Base-by-base conservation (phyloP, 2,797 vertebrate genomes). In the Malacoctenus gilli region DNA sequence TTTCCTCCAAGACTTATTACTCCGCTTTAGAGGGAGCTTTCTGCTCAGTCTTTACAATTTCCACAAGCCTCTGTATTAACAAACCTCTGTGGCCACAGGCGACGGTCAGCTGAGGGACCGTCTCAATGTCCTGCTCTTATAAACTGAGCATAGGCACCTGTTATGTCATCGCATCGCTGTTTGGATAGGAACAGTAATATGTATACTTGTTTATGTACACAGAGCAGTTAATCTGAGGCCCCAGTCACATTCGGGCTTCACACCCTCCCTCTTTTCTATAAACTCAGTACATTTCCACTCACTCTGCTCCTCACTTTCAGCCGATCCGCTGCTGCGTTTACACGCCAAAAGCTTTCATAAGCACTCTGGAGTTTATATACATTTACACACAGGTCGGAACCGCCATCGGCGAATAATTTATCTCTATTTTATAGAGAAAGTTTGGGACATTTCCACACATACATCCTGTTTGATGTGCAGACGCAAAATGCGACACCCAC, bases 281-380 rank as follows among this genome's bases (percentile, higher is more conserved):
- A 82, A 72, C 81, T 70, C 85, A 85, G 87, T 89, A 89, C 65
- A 85, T 90, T 91, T 90, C 87, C 89, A 89, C 80, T 83, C 55
- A 28, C 62, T 44, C 49, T 15, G 35, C 51, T 69, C 70, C 36
- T n/a, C 42, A 65, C 18, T 54, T 66, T 72, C 49, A 43, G 56
- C 50, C 25, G 16, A 49, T 40, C 31, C 51, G 6, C 40, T 38
- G 36, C 40, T 22, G 25, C 52, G 22, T 30, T 15, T 53, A 55
- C 63, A 49, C 41, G 25, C 36, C n/a, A 19, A 25, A 64, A 59
- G 42, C 34, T 36, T 65, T 60, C 23, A 61, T 69, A 51, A 59
- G 36, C 0, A 12, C 31, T 13, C 2, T 9, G 21, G 8, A 41
- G 42, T 39, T 51, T 5, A 37, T 44, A n/a, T n/a, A n/a, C n/a